Percentiles rank a stretch among this genome's conserved stretches.
Conservation (phyloP, 2,113 vertebrate genomes). For the Copsychus sechellarum region DNA sequence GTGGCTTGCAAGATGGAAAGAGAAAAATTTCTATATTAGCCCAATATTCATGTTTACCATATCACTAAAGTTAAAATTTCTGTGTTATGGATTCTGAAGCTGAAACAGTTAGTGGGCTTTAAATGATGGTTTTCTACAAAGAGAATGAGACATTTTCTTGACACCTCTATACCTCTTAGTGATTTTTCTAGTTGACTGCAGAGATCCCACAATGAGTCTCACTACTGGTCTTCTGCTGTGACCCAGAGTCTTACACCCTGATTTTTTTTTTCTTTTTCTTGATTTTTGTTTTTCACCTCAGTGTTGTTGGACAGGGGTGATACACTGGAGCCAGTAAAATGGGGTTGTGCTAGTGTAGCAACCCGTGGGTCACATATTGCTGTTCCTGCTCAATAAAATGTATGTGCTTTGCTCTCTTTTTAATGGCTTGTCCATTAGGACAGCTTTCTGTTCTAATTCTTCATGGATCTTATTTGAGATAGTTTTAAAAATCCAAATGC, state of each 20-base stretch:
- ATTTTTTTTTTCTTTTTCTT: neutral
- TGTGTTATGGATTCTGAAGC: neutral
- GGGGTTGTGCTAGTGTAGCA: neutral
- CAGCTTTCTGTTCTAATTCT: neutral
- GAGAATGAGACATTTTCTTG: neutral
- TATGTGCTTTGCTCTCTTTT: neutral
- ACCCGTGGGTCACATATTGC: fast-evolving
- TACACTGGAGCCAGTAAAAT: neutral
- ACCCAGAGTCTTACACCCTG: fast-evolving
- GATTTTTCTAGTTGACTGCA: neutral
- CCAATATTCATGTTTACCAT: neutral
- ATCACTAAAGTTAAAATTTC: neutral
- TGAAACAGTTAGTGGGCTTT: neutral
- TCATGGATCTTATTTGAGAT: neutral
- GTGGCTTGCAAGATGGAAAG: neutral
- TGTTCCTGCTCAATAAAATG: neutral
- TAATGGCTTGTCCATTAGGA: neutral
- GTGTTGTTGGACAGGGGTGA: neutral
- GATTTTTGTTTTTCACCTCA: neutral
- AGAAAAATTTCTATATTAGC: neutral
- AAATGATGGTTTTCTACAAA: neutral
- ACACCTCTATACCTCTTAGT: neutral
- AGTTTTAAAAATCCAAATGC: neutral
- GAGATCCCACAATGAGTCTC: neutral
- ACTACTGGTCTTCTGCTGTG: neutral